Percentiles rank a stretch among this genome's conserved stretches.
Conservation (phyloP, 2,888 invertebrate genomes). For the Catocala sponsa region DNA sequence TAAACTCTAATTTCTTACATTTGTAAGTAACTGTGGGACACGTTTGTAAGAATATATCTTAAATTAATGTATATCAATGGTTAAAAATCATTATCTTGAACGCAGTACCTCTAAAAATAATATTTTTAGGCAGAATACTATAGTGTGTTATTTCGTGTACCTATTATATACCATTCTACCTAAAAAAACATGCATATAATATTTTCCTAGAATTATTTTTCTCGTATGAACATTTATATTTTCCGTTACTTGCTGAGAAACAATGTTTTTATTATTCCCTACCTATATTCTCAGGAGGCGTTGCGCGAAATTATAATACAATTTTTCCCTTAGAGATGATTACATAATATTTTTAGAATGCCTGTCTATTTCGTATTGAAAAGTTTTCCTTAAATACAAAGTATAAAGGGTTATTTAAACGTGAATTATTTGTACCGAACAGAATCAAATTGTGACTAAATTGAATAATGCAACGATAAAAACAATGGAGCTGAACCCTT, state of each 20-base stretch:
- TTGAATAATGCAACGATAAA: conserved; percentile 19
- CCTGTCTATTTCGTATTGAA: background rate
- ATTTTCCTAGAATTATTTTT: background rate
- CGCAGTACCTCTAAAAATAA: too few relatives aligned
- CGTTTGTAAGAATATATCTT: too few relatives aligned
- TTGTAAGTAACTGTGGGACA: too few relatives aligned
- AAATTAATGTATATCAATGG: too few relatives aligned
- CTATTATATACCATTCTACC: too few relatives aligned
- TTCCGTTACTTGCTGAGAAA: background rate
- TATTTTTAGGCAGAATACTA: too few relatives aligned
- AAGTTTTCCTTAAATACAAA: conserved; percentile 2
- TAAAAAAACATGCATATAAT: too few relatives aligned
- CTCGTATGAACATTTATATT: background rate
- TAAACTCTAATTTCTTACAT: too few relatives aligned
- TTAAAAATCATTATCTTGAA: too few relatives aligned
- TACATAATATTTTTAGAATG: background rate
- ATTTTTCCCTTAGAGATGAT: conserved; percentile 1
- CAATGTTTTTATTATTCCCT: background rate
- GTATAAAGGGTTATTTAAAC: background rate
- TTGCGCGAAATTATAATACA: conserved; percentile 1
- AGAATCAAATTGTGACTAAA: conserved; percentile 17
- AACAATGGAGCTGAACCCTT: conserved; percentile 37
- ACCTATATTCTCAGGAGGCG: background rate
- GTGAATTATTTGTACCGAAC: conserved; percentile 9
- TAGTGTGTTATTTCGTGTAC: too few relatives aligned